Conservation (phyloP, 2,113 vertebrate genomes). For the Otocyon megalotis region DNA sequence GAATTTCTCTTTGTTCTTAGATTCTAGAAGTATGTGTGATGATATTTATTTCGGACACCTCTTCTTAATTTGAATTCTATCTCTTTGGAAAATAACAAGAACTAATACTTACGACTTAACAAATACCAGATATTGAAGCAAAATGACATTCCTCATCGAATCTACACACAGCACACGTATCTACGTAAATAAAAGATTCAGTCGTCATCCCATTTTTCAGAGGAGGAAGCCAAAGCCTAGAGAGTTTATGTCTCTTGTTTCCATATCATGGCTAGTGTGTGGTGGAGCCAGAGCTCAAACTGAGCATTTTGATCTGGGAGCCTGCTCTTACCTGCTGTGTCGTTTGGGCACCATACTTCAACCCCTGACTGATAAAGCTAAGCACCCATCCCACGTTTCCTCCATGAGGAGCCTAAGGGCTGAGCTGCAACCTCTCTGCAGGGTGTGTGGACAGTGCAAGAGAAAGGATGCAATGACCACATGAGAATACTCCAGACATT, state of each 20-base stretch:
- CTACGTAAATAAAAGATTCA: not conserved
- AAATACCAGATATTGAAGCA: not conserved
- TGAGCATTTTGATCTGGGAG: not conserved
- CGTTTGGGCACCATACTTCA: too few relatives aligned
- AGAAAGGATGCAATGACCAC: not conserved
- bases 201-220: not conserved
- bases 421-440: not conserved
- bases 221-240: not conserved
- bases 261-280: fast-evolving
- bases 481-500: not conserved
- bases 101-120: not conserved
- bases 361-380: not conserved
- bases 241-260: not conserved
- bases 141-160: not conserved
- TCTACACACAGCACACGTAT: not conserved
- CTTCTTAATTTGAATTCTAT: not conserved
- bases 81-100: slow-evolving; percentile 23
- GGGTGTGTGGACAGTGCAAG: not conserved
- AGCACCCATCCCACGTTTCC: not conserved
- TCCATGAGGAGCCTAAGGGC: not conserved
- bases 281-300: not conserved
- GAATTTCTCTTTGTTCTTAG: not conserved
- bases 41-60: not conserved
- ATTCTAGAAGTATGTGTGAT: not conserved
- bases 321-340: not conserved